A percentile compares a stretch with the other conserved stretches of the same genome.
Evolutionary conservation across 2,113 vertebrate species (phyloP).

Genomic region (Hepsetus odoe): DNA sequence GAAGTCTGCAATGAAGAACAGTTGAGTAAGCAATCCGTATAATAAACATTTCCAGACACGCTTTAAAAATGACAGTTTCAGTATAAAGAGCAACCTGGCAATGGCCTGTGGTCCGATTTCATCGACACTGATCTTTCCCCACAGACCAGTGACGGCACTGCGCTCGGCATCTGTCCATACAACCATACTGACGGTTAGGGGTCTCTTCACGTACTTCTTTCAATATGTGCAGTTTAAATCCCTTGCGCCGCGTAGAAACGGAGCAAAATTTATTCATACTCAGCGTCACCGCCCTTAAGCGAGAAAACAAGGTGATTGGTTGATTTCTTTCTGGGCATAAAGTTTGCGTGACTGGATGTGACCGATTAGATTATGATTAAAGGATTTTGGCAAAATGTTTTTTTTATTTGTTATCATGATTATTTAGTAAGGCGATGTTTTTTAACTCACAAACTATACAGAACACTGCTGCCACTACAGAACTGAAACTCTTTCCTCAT

Average conservation of each 20-base stretch:
- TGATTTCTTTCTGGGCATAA: constrained; percentile 9
- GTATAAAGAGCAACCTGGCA: constrained; percentile 45
- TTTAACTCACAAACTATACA: neutral
- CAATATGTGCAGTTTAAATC: constrained; percentile 20
- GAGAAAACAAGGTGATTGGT: constrained; percentile 11
- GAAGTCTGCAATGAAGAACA: constrained; percentile 60
- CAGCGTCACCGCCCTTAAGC: constrained; percentile 24
- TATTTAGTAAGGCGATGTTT: neutral
- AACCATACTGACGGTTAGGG: constrained; percentile 62
- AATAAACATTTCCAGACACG: neutral
- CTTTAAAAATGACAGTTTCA: no score
- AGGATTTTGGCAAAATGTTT: neutral
- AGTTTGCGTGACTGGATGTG: neutral
- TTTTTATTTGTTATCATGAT: neutral
- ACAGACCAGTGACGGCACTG: constrained; percentile 59
- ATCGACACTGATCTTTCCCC: constrained; percentile 57
- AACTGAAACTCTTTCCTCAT: no score
- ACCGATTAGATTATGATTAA: constrained; percentile 6
- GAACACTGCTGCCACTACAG: no score
- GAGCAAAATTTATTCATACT: constrained; percentile 42
- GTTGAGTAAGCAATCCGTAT: neutral
- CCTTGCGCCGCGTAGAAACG: neutral
- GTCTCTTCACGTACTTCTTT: constrained; percentile 13
- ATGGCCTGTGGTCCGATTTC: constrained; percentile 54
- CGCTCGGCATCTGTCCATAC: constrained; percentile 69